Conservation (phyloP, 2,797 vertebrate species). For the Lacerta agilis region DNA sequence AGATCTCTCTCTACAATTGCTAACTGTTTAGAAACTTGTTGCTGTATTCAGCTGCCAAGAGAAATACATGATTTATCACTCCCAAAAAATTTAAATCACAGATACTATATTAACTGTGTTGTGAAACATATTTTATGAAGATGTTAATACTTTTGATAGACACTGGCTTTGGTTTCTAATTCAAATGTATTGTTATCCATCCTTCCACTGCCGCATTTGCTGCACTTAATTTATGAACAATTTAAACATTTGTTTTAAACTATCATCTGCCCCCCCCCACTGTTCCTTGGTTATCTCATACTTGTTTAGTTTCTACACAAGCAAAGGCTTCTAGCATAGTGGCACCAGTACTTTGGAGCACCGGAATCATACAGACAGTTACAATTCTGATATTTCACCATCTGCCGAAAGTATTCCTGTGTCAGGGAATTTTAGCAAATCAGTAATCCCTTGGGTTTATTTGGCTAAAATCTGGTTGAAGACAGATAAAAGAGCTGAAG, state of each 20-base stretch:
- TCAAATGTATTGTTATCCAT: not conserved
- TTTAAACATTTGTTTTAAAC: not conserved
- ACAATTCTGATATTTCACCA: no score
- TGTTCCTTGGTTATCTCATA: no score
- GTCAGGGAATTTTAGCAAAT: not conserved
- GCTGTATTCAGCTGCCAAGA: not conserved
- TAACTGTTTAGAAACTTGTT: not conserved
- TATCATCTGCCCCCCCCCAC: no score
- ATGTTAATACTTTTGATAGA: not conserved
- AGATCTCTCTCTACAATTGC: no score
- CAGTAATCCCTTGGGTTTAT: not conserved
- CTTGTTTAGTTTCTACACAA: no score
- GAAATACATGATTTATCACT: not conserved
- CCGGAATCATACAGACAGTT: no score
- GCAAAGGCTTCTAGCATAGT: no score
- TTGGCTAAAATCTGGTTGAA: not conserved
- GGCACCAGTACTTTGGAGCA: no score
- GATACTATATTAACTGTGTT: not conserved
- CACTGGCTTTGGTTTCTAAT: not conserved
- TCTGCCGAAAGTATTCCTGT: no score
- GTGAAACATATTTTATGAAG: not conserved
- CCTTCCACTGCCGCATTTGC: not conserved
- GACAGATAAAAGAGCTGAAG: not conserved
- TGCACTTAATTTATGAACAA: not conserved
- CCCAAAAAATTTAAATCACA: not conserved